phyloP scores from a whole-genome alignment of 2,888 invertebrate genomes.

The Ferrisia virgata region DNA sequence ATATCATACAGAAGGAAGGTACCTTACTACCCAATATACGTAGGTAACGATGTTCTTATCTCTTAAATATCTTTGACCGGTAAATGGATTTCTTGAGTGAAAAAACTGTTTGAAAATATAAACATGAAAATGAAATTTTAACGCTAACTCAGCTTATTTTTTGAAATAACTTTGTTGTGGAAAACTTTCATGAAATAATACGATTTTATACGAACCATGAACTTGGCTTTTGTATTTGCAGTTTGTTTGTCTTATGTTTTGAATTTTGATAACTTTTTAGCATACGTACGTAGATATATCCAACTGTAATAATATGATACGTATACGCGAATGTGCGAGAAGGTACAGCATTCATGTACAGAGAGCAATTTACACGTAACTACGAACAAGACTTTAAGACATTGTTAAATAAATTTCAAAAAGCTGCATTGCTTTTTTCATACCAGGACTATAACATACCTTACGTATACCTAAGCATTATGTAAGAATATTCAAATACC shows the following conservation, averaged over 20 bases:
- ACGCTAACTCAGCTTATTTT: not conserved
- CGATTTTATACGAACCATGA: not conserved
- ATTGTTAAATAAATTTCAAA: not conserved
- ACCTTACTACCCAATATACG: too few species aligned
- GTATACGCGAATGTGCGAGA: not conserved
- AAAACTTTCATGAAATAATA: not conserved
- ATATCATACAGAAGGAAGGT: not conserved
- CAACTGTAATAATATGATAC: not conserved
- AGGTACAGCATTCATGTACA: too few species aligned
- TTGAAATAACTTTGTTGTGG: not conserved
- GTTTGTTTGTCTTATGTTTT: not conserved
- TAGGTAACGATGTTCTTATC: not conserved
- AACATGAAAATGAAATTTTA: not conserved
- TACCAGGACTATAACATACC: not conserved
- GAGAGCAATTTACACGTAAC: not conserved
- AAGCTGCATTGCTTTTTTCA: not conserved
- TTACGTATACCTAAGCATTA: not conserved
- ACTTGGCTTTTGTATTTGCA: not conserved
- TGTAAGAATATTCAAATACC: not conserved
- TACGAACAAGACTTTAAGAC: not conserved
- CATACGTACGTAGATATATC: too few species aligned
- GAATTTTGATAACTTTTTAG: constrained; percentile 9
- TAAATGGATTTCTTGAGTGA: not conserved
- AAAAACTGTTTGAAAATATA: not conserved
- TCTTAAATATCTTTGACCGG: not conserved